Conservation (phyloP, 2,113 vertebrate species). For the Phasianus colchicus region DNA sequence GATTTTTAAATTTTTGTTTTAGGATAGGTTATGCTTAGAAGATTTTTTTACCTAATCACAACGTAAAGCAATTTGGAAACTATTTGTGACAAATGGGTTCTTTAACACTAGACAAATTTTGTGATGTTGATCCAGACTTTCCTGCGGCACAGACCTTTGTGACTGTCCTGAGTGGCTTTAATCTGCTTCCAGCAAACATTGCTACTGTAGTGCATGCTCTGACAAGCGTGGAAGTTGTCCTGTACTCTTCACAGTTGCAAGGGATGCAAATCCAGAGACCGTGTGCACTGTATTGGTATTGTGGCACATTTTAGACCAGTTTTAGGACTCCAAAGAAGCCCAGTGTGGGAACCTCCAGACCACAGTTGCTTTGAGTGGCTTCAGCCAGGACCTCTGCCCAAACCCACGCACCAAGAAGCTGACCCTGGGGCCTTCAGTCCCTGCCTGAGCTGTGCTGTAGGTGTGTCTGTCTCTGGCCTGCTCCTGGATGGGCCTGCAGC, state of each 20-base stretch:
- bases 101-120: neutral
- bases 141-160: neutral
- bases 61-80: conserved; percentile 2
- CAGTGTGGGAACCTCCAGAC: neutral
- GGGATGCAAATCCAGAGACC: neutral
- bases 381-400: neutral
- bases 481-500: neutral
- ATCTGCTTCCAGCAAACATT: neutral
- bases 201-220: neutral
- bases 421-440: neutral
- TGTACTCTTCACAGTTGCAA: neutral
- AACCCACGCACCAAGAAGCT: neutral
- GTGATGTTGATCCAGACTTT: neutral
- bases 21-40: neutral
- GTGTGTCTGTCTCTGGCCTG: neutral
- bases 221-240: accelerated
- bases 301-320: neutral
- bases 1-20: neutral
- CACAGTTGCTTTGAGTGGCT: neutral
- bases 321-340: neutral
- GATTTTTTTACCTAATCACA: neutral
- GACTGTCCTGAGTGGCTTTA: neutral
- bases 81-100: neutral
- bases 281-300: accelerated
- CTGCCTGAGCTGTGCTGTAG: neutral